Evolutionary conservation across 2,113 vertebrate species (phyloP).

Genomic region (Podarcis raffonei): DNA sequence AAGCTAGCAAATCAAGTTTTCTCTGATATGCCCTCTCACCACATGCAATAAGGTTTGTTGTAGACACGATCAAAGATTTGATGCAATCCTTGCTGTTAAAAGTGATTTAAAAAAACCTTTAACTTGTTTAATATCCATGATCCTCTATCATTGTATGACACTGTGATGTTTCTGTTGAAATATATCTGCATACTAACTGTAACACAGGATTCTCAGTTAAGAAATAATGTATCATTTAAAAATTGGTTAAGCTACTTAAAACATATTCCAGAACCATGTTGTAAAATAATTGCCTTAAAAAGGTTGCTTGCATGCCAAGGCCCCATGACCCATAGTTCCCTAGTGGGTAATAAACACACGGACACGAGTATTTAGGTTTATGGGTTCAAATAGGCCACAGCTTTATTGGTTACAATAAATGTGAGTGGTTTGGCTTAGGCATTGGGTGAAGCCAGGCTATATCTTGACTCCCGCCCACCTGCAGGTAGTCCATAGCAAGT

Average conservation of each 20-base stretch:
- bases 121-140: no score
- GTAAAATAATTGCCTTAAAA: slow-evolving; percentile 11
- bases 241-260: not conserved
- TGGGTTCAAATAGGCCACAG: no score
- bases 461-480: no score
- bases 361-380: no score
- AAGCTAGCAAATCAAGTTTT: not conserved
- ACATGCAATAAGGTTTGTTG: not conserved
- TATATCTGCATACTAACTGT: not conserved
- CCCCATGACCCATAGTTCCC: no score
- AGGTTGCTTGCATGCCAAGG: not conserved
- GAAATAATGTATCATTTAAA: not conserved
- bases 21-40: not conserved
- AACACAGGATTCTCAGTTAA: not conserved
- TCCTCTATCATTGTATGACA: no score
- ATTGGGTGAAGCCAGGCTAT: no score
- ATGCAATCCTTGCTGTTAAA: not conserved
- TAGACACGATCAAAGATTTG: not conserved
- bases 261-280: not conserved
- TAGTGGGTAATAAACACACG: no score
- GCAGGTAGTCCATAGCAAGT: no score
- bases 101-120: not conserved
- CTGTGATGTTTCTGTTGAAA: not conserved
- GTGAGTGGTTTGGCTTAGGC: no score
- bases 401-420: no score